Percentiles rank a stretch among this genome's conserved stretches.
Evolutionary conservation across 1,140 invertebrate species (phyloP).

Genomic region (Drosophila obscura): DNA sequence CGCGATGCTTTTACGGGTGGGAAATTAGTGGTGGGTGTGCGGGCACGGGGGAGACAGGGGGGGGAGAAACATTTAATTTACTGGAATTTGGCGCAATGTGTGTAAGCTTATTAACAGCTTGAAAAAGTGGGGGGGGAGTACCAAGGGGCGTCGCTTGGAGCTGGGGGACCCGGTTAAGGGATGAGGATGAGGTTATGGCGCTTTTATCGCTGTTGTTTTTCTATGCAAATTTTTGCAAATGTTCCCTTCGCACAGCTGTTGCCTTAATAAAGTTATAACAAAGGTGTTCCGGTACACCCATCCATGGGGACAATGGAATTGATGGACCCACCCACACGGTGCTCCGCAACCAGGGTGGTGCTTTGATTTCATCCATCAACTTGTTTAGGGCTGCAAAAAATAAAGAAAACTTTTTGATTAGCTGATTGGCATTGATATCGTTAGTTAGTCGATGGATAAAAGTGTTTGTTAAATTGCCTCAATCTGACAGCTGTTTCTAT

Average conservation of each 20-base stretch:
- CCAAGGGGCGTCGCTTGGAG: not conserved
- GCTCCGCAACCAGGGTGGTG: no score
- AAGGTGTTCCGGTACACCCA: constrained; percentile 26
- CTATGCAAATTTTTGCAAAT: constrained; percentile 64
- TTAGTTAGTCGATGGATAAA: no score
- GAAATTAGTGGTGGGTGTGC: not conserved
- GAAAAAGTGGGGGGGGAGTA: not conserved
- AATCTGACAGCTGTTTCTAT: no score
- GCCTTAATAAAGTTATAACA: constrained; percentile 39
- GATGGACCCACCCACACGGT: not conserved
- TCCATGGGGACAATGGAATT: constrained; percentile 9
- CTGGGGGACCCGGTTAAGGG: not conserved
- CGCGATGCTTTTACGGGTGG: not conserved
- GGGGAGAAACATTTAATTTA: constrained; percentile 76
- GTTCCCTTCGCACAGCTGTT: constrained; percentile 12
- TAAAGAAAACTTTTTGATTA: no score
- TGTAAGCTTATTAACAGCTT: constrained; percentile 78
- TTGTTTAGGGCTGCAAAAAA: no score
- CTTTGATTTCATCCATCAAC: not conserved
- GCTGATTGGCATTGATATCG: no score
- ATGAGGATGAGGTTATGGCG: not conserved
- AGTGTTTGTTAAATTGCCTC: no score
- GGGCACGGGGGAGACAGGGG: not conserved
- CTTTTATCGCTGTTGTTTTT: constrained; percentile 60
- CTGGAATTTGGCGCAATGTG: constrained; percentile 71